phyloP scores from a whole-genome alignment of 2,888 invertebrate species.

The Dugesia japonica region DNA sequence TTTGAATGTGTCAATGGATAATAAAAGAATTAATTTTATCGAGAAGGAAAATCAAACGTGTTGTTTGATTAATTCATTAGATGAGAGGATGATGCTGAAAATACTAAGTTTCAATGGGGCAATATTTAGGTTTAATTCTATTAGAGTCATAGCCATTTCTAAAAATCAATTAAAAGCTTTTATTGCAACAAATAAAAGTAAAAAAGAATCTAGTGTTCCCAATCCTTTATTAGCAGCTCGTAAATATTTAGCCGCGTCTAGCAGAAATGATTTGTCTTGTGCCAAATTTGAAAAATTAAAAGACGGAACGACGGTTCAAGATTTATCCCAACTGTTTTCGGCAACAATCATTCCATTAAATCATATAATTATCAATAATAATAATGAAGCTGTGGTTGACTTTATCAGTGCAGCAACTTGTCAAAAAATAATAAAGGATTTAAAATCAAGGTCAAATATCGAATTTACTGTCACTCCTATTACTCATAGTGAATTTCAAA shows the following conservation, averaged over 20 bases:
- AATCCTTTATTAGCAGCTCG: neutral
- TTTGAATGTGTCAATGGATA: neutral
- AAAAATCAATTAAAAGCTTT: neutral
- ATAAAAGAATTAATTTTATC: neutral
- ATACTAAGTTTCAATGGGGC: neutral
- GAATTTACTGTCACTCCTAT: neutral
- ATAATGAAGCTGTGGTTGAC: neutral
- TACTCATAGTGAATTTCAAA: neutral
- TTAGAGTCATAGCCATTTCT: neutral
- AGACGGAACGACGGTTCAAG: neutral
- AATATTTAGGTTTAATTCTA: slow-evolving; percentile 2
- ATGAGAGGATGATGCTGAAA: slow-evolving; percentile 15
- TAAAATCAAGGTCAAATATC: neutral
- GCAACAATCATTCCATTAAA: neutral
- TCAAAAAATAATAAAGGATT: neutral
- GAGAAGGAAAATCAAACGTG: neutral
- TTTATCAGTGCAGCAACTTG: neutral
- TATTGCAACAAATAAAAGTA: neutral
- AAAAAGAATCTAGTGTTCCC: neutral
- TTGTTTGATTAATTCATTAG: neutral
- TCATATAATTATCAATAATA: neutral
- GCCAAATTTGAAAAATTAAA: neutral
- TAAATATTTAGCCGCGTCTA: neutral
- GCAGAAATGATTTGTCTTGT: neutral
- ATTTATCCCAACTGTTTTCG: neutral